Evolutionary conservation across 2,888 invertebrate species (phyloP), one percentile per base, ranked within the genome.

Genomic region (Cephus nigrinus): DNA sequence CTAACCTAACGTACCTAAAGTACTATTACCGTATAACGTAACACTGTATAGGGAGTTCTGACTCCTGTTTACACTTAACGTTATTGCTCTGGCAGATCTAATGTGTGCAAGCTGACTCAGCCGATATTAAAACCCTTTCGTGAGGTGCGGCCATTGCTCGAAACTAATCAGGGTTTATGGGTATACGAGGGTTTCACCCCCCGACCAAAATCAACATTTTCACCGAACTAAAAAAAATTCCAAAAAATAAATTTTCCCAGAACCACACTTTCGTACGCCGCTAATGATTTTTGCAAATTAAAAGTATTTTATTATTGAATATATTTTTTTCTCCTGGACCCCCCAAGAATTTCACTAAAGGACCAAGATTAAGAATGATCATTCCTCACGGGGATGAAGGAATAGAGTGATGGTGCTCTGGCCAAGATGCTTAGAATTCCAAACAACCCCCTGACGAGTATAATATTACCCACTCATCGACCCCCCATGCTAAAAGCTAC

Each of bases 71-170:
- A 88, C 88, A 88, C 86, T 86, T 84, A 84, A 84, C 87, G 88
- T 88, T 88, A 88, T 88, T 88, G 88, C 88, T 84, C 87, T 55
- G 55, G 55, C 84, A 84, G 84, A 85, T 83, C 83, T 85, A 85
- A 88, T 86, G 87, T 86, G 85, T 84, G 85, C 82, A 78, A 81
- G 84, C 83, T 88, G 88, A 88, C 80, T 88, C 88, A 88, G 84
- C 78, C 75, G 83, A 81, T 86, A 86, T 86, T 88, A 85, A 83
- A 77, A 86, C 83, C 83, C 84, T 83, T 88, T 86, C 88, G 88
- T 88, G 88, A 88, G 87, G 87, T 81, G 83, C 79, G 84, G 85
- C 86, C 87, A 88, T 88, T 88, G 86, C 85, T 86, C 82, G 84
- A 82, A 81, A 82, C 80, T 85, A 87, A 88, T 88, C 88, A 85